Evolutionary conservation across 2,797 vertebrate species (phyloP).

Genomic region (Brachyrhaphis roseni): DNA sequence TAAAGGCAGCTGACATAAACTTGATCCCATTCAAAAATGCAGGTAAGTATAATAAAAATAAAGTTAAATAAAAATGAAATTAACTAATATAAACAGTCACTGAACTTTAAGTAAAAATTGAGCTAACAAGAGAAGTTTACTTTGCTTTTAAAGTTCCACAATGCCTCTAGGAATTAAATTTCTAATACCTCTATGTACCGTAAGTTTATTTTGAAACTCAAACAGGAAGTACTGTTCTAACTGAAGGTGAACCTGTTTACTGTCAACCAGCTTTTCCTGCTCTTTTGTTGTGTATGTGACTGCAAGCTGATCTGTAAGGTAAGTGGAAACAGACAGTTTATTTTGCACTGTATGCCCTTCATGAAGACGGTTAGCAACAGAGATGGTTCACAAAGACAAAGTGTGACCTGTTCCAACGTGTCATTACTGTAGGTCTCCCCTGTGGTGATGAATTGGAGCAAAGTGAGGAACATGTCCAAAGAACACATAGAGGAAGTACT

Average conservation of each 20-base stretch:
- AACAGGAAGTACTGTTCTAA: not conserved
- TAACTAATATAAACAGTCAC: too few relatives aligned
- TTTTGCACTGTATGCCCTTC: not conserved
- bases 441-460: not conserved
- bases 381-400: not conserved
- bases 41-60: too few relatives aligned
- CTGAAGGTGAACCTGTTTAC: not conserved
- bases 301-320: not conserved
- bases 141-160: too few relatives aligned
- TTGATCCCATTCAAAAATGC: too few relatives aligned
- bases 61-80: too few relatives aligned
- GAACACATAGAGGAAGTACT: not conserved
- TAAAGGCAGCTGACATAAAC: too few relatives aligned
- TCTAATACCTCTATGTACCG: not conserved
- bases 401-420: not conserved
- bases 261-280: not conserved
- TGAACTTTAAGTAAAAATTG: too few relatives aligned
- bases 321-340: not conserved
- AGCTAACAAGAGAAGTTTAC: too few relatives aligned
- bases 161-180: too few relatives aligned
- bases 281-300: not conserved
- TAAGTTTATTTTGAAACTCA: not conserved
- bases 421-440: not conserved
- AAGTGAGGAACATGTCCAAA: not conserved
- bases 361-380: not conserved